phyloP scores from a whole-genome alignment of 2,888 invertebrate genomes.

The Lepetodrilus schrolli region DNA sequence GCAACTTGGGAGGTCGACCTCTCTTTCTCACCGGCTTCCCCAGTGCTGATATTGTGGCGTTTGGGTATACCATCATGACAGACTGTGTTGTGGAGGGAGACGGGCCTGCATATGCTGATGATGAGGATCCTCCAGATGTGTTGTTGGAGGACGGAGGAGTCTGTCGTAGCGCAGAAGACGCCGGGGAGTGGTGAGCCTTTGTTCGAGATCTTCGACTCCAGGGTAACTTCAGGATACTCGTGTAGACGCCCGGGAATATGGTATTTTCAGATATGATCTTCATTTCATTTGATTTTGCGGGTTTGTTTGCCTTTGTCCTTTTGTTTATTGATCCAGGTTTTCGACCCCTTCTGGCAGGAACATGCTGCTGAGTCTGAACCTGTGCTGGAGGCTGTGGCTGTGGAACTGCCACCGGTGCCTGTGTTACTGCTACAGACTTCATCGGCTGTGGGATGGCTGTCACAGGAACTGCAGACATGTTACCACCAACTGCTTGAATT shows the following conservation, averaged over 20 bases:
- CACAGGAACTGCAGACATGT: neutral
- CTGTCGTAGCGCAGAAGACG: neutral
- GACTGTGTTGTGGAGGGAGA: constrained; percentile 40
- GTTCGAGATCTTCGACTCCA: constrained; percentile 65
- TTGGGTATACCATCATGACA: constrained; percentile 66
- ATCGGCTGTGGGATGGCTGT: neutral
- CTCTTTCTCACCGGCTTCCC: constrained; percentile 58
- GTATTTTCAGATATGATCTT: constrained; percentile 65
- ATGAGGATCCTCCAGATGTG: neutral
- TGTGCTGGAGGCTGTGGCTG: neutral
- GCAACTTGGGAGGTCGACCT: constrained; percentile 64
- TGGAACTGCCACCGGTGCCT: neutral
- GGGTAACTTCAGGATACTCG: constrained; percentile 67
- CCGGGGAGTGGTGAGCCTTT: constrained; percentile 41
- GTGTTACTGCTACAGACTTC: too few species aligned
- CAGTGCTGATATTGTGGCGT: constrained; percentile 46
- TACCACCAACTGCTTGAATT: neutral
- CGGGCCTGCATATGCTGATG: neutral
- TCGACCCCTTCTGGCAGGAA: neutral
- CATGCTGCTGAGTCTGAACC: neutral
- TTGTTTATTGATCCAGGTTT: constrained; percentile 13
- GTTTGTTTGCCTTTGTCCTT: constrained; percentile 14
- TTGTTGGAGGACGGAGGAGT: constrained; percentile 7
- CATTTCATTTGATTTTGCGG: constrained; percentile 49
- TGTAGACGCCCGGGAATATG: constrained; percentile 64